Base-by-base conservation (phyloP, 2,113 vertebrate species). In the Pachyramphus minor region DNA sequence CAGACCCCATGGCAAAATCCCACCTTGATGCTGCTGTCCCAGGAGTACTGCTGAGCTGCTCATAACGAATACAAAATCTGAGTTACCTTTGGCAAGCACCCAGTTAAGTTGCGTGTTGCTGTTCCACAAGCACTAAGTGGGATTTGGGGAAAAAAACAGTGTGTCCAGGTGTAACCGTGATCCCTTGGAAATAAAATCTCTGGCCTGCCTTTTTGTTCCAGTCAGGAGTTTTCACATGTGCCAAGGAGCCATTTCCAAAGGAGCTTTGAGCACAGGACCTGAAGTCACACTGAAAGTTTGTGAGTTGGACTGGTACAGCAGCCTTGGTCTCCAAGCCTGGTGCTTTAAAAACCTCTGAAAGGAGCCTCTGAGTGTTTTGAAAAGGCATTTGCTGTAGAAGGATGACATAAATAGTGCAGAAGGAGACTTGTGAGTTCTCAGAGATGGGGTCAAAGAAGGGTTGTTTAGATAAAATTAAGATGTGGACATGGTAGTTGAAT, bases 91-190 rank as follows among this genome's bases (percentile, higher is more conserved):
- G 93, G 72, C 76, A 90, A 74, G 55, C 2, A 2, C 17, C 59
- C 24, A 8, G 6, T 59, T 50, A 23, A 62, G 45, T 73, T 83
- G 82, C 4, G 52, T 71, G 25, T 41, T 52, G 14, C 49, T 76
- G 4, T 73, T 45, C 58, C 30, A 56, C 74, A 77, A 68, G 49
- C 23, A 16, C 44, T 85, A 62, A 87, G 41, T 62, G 42, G 45
- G 42, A 62, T 88, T 91, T 76, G 37, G 23, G 67, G 11, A 49
- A 17, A 39, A 79, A 85, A 31, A 0, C 52, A 67, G 33, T 0
- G 9, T 94, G 91, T 93, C 87, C 67, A 88, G 93, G 91, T 95
- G 55, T 72, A 84, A 77, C 49, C 87, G 53, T 67, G 67, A 91
- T 93, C 31, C 31, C 39, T 74, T 80, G 87, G 90, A 85, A 94